These are phyloP conservation scores for Oligia fasciuncula DNA, from an alignment of 2,888 invertebrate genomes.

Conservation along the genomic window DNA sequence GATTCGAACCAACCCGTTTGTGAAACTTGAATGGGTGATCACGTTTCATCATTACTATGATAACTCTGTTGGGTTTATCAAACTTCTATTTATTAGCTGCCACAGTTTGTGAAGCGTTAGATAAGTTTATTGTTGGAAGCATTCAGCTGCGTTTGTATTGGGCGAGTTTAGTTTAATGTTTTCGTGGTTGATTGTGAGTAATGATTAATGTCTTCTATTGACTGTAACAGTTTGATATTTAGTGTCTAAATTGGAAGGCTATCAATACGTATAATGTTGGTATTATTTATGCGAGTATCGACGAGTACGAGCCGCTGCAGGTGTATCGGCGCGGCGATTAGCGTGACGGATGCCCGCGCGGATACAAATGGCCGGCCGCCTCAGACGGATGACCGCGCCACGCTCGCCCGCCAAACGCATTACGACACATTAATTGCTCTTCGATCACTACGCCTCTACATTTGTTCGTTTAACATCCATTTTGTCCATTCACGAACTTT, in stretches of 20 bases:
- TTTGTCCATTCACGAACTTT: constrained; percentile 27
- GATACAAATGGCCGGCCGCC: constrained; percentile 84
- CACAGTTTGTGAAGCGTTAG: constrained; percentile 69
- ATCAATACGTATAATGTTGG: constrained; percentile 12
- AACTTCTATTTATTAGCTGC: constrained; percentile 80
- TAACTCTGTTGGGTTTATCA: constrained; percentile 82
- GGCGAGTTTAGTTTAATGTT: constrained; percentile 35
- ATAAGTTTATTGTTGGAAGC: constrained; percentile 54
- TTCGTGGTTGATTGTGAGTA: constrained; percentile 3
- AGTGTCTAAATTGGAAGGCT: constrained; percentile 6
- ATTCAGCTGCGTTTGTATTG: constrained; percentile 40
- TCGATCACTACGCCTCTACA: constrained; percentile 75
- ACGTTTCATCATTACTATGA: constrained; percentile 85
- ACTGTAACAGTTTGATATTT: constrained; percentile 7
- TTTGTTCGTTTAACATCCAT: constrained; percentile 69
- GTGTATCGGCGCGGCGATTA: constrained; percentile 83
- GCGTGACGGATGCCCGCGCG: constrained; percentile 82
- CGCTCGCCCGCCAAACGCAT: constrained; percentile 71
- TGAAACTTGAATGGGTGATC: constrained; percentile 88
- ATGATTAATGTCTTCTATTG: constrained; percentile 9
- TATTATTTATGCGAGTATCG: constrained; percentile 43
- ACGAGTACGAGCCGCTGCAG: constrained; percentile 74
- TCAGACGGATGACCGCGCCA: constrained; percentile 80
- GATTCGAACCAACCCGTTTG: constrained; percentile 85
- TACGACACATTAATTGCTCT: constrained; percentile 83